phyloP scores from a whole-genome alignment of 2,113 vertebrate genomes.

The Mastomys natalensis region DNA sequence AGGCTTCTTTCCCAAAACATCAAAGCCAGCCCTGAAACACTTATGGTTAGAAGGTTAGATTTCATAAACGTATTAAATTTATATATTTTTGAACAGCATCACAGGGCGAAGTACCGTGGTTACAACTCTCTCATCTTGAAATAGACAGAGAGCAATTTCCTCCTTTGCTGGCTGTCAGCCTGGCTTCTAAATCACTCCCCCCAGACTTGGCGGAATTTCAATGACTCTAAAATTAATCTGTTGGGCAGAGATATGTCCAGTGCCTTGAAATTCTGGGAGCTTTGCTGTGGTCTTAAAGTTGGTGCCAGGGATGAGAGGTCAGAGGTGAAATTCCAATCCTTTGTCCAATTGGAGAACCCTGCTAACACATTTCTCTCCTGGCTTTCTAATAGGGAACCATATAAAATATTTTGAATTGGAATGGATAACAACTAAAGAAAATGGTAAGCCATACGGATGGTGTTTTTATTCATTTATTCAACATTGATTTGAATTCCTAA shows the following conservation, averaged over 20 bases:
- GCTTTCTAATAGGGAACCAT: neutral
- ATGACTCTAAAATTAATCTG: constrained; percentile 85
- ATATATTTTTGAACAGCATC: constrained; percentile 76
- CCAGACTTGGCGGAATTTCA: constrained; percentile 82
- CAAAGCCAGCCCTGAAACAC: constrained; percentile 77
- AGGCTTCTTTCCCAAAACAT: constrained; percentile 62
- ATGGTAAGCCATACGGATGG: neutral
- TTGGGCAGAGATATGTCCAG: constrained; percentile 67
- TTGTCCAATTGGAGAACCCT: neutral
- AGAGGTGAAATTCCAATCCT: constrained; percentile 55
- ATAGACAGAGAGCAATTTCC: constrained; percentile 82
- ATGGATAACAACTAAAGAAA: neutral
- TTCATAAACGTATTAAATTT: constrained; percentile 84
- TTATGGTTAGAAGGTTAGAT: constrained; percentile 80
- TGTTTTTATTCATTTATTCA: neutral
- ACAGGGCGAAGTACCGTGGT: constrained; percentile 75
- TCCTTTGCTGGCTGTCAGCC: constrained; percentile 78
- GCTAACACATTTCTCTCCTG: neutral
- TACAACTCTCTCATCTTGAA: constrained; percentile 81
- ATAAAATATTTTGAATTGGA: neutral
- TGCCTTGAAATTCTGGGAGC: constrained; percentile 67
- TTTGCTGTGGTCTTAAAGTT: constrained; percentile 75
- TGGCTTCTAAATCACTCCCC: constrained; percentile 77
- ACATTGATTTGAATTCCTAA: constrained; percentile 32
- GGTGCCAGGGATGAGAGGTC: constrained; percentile 32